These are phyloP conservation scores for Tenrec ecaudatus DNA, from an alignment of 2,113 vertebrate species.

Conservation along the genomic window DNA sequence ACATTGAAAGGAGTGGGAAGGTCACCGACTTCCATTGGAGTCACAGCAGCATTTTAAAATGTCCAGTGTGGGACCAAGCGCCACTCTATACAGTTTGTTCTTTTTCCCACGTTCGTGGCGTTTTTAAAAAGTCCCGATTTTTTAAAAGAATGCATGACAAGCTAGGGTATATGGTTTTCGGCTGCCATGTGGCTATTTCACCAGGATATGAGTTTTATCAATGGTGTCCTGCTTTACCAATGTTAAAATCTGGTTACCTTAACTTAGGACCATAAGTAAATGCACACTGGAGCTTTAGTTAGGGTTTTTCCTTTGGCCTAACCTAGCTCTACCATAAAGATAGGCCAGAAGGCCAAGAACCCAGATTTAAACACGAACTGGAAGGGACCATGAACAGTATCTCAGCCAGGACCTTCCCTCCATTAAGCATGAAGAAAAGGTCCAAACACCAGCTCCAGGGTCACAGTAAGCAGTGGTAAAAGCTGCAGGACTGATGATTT, in stretches of 20 bases:
- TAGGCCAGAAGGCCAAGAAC: slow-evolving; percentile 6
- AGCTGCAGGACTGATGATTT: neutral
- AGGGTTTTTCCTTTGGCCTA: slow-evolving; percentile 10
- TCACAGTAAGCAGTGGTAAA: slow-evolving; percentile 4
- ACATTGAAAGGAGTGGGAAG: neutral
- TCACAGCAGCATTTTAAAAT: slow-evolving; percentile 1
- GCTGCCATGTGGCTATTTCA: too few species aligned
- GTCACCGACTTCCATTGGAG: slow-evolving; percentile 22
- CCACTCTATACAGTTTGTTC: slow-evolving; percentile 19
- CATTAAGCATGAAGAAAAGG: neutral
- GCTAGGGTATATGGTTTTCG: too few species aligned
- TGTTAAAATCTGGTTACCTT: too few species aligned
- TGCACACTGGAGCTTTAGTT: neutral
- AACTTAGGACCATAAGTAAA: slow-evolving; percentile 38
- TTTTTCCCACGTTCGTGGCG: too few species aligned
- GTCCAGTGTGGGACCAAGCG: neutral
- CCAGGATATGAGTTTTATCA: too few species aligned
- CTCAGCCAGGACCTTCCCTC: neutral
- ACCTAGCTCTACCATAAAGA: neutral
- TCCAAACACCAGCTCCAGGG: neutral
- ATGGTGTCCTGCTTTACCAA: too few species aligned
- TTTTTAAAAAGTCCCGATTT: too few species aligned
- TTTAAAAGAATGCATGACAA: too few species aligned
- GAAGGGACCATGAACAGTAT: neutral
- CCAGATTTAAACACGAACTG: neutral